These are phyloP conservation scores for Phyllopteryx taeniolatus DNA, from an alignment of 2,113 vertebrate species.

Conservation along the genomic window DNA sequence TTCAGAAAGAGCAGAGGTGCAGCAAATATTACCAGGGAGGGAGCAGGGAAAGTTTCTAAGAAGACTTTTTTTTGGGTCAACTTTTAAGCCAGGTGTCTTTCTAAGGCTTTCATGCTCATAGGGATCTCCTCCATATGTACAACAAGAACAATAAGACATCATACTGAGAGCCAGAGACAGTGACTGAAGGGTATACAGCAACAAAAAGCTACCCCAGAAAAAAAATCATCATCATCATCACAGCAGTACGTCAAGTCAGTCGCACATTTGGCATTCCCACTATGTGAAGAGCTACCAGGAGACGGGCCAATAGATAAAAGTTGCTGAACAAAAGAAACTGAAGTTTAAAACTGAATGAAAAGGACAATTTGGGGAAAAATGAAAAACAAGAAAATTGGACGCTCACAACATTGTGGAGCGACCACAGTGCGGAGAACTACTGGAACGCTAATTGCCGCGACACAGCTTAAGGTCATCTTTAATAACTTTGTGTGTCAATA, in stretches of 20 bases:
- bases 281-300: background rate
- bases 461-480: background rate
- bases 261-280: background rate
- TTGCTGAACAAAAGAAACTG: background rate
- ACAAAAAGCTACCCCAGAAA: background rate
- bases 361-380: background rate
- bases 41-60: background rate
- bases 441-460: background rate
- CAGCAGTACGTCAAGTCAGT: background rate
- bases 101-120: background rate
- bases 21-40: background rate
- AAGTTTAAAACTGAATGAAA: background rate
- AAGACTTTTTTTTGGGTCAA: background rate
- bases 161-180: constrained; percentile 16
- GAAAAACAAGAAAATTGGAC: constrained; percentile 13
- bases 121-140: background rate
- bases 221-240: background rate
- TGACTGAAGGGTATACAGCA: constrained; percentile 24
- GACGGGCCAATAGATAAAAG: background rate
- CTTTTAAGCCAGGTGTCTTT: background rate
- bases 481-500: too few species aligned
- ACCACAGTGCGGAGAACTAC: background rate
- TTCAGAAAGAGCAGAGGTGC: background rate
- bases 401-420: background rate
- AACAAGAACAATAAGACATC: background rate